Conservation (phyloP, 1,140 invertebrate genomes). For the Cheumatopsyche charites region DNA sequence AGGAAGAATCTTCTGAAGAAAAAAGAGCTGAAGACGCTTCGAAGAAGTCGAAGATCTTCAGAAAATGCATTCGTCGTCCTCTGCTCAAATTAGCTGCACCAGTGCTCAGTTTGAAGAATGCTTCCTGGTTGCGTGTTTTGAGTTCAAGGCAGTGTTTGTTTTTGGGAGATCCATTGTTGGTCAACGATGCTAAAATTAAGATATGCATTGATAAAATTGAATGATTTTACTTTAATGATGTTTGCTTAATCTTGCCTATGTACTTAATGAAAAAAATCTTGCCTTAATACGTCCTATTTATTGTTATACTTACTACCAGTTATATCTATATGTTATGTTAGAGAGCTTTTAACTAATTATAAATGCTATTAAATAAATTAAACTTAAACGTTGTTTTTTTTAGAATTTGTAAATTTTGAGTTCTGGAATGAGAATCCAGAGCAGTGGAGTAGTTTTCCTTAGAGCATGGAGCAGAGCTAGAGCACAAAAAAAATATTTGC, state of each 20-base stretch:
- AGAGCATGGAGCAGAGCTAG: too few relatives aligned
- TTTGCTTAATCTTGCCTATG: not conserved
- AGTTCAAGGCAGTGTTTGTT: slow-evolving; percentile 28
- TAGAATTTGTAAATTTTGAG: too few relatives aligned
- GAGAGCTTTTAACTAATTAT: too few relatives aligned
- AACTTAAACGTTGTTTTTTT: too few relatives aligned
- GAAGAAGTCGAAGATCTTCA: slow-evolving; percentile 6
- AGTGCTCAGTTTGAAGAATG: slow-evolving; percentile 27
- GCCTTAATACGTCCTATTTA: too few relatives aligned
- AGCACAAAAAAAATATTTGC: too few relatives aligned
- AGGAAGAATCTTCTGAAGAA: not conserved
- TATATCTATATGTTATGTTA: too few relatives aligned
- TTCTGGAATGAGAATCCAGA: too few relatives aligned
- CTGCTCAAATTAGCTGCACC: slow-evolving; percentile 29
- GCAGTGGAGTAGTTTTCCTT: too few relatives aligned
- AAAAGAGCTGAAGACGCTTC: not conserved
- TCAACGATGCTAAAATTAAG: slow-evolving; percentile 5
- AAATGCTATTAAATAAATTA: too few relatives aligned
- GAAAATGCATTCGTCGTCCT: not conserved
- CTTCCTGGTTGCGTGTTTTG: slow-evolving; percentile 23
- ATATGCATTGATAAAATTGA: slow-evolving; percentile 18
- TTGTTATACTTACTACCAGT: too few relatives aligned
- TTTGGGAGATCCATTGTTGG: slow-evolving; percentile 16
- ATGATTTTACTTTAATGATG: not conserved
- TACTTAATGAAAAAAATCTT: not conserved